A percentile compares a stretch with the other conserved stretches of the same genome.
Conservation (phyloP, 2,888 invertebrate genomes). For the Sericinus montela region DNA sequence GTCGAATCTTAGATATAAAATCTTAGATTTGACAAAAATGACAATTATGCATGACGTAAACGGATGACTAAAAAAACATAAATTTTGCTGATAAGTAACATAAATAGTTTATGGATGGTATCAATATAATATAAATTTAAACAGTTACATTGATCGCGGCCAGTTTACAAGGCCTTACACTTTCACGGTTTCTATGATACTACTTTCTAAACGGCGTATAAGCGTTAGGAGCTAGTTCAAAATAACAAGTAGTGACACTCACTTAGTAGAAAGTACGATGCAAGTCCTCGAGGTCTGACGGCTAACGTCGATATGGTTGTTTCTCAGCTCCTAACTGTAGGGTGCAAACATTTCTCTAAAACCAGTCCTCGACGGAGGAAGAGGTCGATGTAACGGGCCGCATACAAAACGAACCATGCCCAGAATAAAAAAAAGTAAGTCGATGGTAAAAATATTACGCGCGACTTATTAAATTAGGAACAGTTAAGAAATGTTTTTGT, state of each 20-base stretch:
- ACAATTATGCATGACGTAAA: too few species aligned
- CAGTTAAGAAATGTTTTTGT: background rate
- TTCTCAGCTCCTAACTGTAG: constrained; percentile 34
- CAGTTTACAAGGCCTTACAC: constrained; percentile 9
- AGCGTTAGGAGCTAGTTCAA: constrained; percentile 20
- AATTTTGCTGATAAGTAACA: too few species aligned
- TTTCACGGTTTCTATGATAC: constrained; percentile 30
- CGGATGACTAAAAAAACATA: too few species aligned
- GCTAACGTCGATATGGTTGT: constrained; percentile 42
- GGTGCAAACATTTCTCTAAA: constrained; percentile 46
- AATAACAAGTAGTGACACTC: constrained; percentile 37
- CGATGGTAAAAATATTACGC: constrained; percentile 8
- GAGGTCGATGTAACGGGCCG: constrained; percentile 68
- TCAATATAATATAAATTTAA: constrained; percentile 1
- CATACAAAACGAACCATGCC: constrained; percentile 49
- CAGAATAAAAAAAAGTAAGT: constrained; percentile 38
- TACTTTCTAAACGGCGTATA: constrained; percentile 48
- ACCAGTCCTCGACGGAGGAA: constrained; percentile 44
- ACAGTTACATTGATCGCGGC: constrained; percentile 15
- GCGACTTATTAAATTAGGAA: background rate
- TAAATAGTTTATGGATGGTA: too few species aligned
- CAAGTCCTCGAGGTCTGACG: constrained; percentile 44
- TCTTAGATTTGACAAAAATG: too few species aligned
- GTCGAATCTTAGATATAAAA: too few species aligned
- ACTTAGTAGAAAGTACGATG: constrained; percentile 43